Evolutionary conservation across 2,888 invertebrate species (phyloP).

Genomic region (Scaptomyza reducta): DNA sequence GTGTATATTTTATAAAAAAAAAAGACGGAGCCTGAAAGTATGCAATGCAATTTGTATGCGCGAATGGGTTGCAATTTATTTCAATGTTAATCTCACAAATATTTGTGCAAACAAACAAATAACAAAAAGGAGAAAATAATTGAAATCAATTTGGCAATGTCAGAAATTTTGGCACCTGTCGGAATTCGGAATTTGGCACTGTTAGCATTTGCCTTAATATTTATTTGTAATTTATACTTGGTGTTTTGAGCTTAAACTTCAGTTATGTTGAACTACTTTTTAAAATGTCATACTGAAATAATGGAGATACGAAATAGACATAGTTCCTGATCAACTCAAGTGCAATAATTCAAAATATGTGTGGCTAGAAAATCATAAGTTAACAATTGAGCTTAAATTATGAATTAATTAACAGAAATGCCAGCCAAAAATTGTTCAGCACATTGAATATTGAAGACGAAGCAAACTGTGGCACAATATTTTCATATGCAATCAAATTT

Average conservation of each 20-base stretch:
- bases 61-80: conserved; percentile 58
- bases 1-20: not conserved
- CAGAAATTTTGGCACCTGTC: conserved; percentile 9
- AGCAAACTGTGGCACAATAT: not conserved
- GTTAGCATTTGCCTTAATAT: not conserved
- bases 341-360: not conserved
- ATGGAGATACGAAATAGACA: no score
- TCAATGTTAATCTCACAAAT: conserved; percentile 28
- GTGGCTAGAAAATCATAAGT: no score
- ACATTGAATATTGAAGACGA: no score
- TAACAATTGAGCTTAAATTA: not conserved
- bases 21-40: conserved; percentile 47
- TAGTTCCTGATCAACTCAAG: not conserved
- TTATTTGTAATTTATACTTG: not conserved
- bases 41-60: conserved; percentile 67
- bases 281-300: no score
- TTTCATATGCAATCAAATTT: conserved; percentile 11
- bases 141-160: conserved; percentile 25
- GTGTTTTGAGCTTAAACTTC: no score
- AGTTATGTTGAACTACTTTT: no score
- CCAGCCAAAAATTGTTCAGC: not conserved
- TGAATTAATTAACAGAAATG: conserved; percentile 1
- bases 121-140: conserved; percentile 6
- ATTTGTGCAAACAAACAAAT: conserved; percentile 13
- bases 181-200: conserved; percentile 8